A percentile compares a stretch with the other conserved stretches of the same genome.
Evolutionary conservation across 2,797 vertebrate genomes (phyloP).

Genomic region (Prunella strophiata): DNA sequence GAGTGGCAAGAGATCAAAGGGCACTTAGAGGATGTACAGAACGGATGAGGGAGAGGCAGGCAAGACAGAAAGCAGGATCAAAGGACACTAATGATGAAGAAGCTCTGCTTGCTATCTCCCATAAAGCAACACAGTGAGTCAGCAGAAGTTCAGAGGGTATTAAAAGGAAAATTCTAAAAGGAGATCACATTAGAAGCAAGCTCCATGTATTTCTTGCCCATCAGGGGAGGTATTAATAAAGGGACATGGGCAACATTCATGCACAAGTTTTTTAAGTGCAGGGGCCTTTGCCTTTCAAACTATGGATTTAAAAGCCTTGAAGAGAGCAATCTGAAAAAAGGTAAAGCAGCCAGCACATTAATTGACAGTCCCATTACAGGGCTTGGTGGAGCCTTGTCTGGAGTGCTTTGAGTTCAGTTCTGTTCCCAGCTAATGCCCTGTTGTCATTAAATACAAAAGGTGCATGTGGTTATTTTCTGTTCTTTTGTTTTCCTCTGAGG

Average conservation of each 20-base stretch:
- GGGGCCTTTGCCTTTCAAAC: not conserved
- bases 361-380: not conserved
- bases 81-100: constrained; percentile 43
- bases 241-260: not conserved
- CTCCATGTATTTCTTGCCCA: constrained; percentile 20
- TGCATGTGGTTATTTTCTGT: not conserved
- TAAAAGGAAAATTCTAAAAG: constrained; percentile 30
- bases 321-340: not conserved
- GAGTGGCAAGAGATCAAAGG: constrained; percentile 46
- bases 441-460: not conserved
- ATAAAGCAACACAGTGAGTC: constrained; percentile 17
- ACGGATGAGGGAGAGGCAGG: not conserved
- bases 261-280: not conserved
- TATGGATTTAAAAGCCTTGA: constrained; percentile 16
- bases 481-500: not conserved
- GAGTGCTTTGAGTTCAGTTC: not conserved
- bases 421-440: not conserved
- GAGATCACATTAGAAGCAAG: constrained; percentile 8
- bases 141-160: constrained; percentile 42
- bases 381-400: not conserved
- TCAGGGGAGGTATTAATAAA: constrained; percentile 11
- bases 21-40: constrained; percentile 5
- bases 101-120: constrained; percentile 3
- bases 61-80: constrained; percentile 28
- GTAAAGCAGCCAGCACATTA: not conserved